These are phyloP conservation scores for Pontoporia blainvillei DNA, from an alignment of 2,113 vertebrate species.

Conservation along the genomic window DNA sequence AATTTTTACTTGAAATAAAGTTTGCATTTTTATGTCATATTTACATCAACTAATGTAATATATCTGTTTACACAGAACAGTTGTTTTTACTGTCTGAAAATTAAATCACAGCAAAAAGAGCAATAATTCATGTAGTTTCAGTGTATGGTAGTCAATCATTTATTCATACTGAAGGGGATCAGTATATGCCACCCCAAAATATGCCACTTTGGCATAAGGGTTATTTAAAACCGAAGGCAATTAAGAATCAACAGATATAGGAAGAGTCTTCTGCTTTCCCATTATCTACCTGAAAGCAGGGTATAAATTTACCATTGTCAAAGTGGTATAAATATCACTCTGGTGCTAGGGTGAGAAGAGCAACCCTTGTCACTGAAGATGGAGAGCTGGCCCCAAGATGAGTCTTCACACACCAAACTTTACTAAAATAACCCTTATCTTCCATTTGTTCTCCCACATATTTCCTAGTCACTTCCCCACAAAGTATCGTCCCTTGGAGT, in stretches of 20 bases:
- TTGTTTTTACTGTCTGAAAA: not conserved
- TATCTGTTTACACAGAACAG: not conserved
- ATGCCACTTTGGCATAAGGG: not conserved
- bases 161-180: not conserved
- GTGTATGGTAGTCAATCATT: not conserved
- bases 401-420: not conserved
- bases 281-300: not conserved
- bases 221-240: not conserved
- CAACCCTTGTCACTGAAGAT: not conserved
- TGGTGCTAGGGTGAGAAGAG: not conserved
- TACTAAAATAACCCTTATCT: not conserved
- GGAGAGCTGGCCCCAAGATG: not conserved
- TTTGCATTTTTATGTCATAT: not conserved
- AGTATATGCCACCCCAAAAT: not conserved
- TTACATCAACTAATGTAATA: not conserved
- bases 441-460: not conserved
- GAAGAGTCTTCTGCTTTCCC: not conserved
- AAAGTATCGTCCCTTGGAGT: not conserved
- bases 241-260: not conserved
- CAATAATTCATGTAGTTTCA: not conserved
- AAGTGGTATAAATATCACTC: not conserved
- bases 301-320: not conserved
- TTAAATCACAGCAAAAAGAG: not conserved
- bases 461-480: not conserved
- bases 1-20: not conserved